Evolutionary conservation across 2,888 invertebrate species (phyloP), one percentile per base, ranked within the genome.

Genomic region (Leucania comma): DNA sequence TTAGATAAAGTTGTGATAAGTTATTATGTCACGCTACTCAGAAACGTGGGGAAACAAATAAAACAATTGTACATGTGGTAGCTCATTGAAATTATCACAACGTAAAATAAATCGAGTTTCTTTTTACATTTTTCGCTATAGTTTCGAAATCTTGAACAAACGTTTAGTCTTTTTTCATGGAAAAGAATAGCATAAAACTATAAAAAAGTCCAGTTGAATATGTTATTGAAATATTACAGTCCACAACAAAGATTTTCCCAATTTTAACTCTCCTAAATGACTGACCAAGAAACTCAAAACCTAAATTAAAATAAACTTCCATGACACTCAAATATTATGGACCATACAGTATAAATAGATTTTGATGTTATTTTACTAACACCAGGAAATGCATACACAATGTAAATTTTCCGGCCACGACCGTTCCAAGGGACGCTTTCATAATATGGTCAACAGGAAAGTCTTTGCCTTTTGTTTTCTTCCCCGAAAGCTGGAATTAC

Each of bases 281-380:
- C 17, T 1, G 17, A 42, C 17, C 1, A 42, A 42, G 17, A 42
- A 42, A 20, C 1, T 6, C 42, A 17, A 42, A 50, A 20, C 2
- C 12, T 20, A n/a, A 12, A 24, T 35, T 14, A 51, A 70, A 51
- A 70, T 46, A 57, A 51, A 10, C 1, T 48, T 24, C 26, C 22
- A 42, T 62, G 58, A 73, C 53, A 74, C 62, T 75, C 48, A 62
- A 75, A 69, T 74, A 3, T n/a, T 29, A n/a, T n/a, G n/a, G n/a
- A n/a, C n/a, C n/a, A n/a, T n/a, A 32, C 51, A 58, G n/a, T 20
- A n/a, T 38, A 35, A 24, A 56, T 22, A 54, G 3, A 8, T 51
- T 24, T 48, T 20, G 14, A 53, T 67, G 32, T 32, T 51, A 51
- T 63, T 73, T 63, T 22, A 61, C 2, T n/a, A 10, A 63, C 59